A percentile compares a stretch with the other conserved stretches of the same genome.
These are phyloP conservation scores for Hoplostethus mediterraneus DNA, from an alignment of 2,797 vertebrate species.

Conservation along the genomic window DNA sequence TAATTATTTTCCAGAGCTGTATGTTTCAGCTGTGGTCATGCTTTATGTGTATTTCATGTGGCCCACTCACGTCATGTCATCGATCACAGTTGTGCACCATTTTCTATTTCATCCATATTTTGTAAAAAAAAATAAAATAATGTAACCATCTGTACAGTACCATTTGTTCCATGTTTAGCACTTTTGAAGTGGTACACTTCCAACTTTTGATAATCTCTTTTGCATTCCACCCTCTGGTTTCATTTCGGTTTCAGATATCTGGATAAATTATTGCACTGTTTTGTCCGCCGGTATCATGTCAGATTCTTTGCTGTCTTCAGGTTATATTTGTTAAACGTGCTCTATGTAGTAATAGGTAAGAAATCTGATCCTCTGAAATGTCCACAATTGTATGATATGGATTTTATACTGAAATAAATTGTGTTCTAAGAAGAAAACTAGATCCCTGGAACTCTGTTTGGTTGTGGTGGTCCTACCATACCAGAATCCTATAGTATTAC, in stretches of 20 bases:
- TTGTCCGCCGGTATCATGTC: slow-evolving; percentile 18
- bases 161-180: slow-evolving; percentile 5
- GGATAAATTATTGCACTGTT: slow-evolving; percentile 19
- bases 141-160: slow-evolving; percentile 21
- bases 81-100: slow-evolving; percentile 20
- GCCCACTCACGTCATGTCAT: slow-evolving; percentile 1
- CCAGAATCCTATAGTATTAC: no score
- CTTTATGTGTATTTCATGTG: slow-evolving; percentile 13
- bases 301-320: slow-evolving; percentile 23
- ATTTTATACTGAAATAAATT: slow-evolving; percentile 45
- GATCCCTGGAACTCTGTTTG: not conserved
- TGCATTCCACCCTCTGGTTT: slow-evolving; percentile 49
- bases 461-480: not conserved
- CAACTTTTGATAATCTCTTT: not conserved
- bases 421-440: not conserved
- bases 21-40: not conserved
- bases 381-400: slow-evolving; percentile 17
- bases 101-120: slow-evolving; percentile 1
- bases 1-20: no score
- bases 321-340: slow-evolving; percentile 16
- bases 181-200: not conserved
- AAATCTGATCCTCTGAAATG: slow-evolving; percentile 7
- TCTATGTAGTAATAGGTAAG: slow-evolving; percentile 18
- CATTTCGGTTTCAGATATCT: not conserved
- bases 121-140: not conserved